These are phyloP conservation scores for Zosterops lateralis DNA, from an alignment of 2,113 vertebrate genomes.

Conservation along the genomic window DNA sequence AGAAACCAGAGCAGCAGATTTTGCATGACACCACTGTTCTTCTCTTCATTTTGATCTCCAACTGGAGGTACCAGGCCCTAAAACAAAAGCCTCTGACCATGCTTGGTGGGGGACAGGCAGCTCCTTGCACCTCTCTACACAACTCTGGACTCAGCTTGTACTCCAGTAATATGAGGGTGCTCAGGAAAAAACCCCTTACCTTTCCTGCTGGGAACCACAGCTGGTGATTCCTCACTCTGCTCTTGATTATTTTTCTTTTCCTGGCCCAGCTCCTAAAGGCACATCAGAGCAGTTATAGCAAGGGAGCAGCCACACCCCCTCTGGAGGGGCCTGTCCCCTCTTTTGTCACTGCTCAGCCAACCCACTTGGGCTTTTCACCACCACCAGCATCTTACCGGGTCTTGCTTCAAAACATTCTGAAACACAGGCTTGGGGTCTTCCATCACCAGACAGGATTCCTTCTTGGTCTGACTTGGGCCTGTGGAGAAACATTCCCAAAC, in stretches of 20 bases:
- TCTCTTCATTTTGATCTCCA: background rate
- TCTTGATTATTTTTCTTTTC: background rate
- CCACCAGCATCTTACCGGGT: background rate
- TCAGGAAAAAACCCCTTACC: background rate
- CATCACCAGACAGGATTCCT: background rate
- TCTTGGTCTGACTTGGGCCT: background rate
- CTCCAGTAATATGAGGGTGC: rapidly evolving
- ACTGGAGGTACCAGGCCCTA: background rate
- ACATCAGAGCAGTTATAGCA: background rate
- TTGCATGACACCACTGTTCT: background rate
- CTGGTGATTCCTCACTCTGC: background rate
- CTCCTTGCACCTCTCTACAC: background rate
- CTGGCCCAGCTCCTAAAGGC: background rate
- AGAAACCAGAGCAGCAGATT: background rate
- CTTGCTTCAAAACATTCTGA: background rate
- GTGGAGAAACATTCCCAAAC: background rate
- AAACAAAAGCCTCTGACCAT: rapidly evolving
- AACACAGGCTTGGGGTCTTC: background rate
- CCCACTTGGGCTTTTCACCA: background rate
- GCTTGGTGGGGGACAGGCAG: background rate
- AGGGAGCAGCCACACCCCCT: background rate
- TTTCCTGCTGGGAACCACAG: slow-evolving; percentile 1
- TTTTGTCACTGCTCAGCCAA: background rate
- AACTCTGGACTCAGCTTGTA: background rate
- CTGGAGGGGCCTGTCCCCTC: background rate